phyloP scores from a whole-genome alignment of 2,797 vertebrate species.

The Erpetoichthys calabaricus region DNA sequence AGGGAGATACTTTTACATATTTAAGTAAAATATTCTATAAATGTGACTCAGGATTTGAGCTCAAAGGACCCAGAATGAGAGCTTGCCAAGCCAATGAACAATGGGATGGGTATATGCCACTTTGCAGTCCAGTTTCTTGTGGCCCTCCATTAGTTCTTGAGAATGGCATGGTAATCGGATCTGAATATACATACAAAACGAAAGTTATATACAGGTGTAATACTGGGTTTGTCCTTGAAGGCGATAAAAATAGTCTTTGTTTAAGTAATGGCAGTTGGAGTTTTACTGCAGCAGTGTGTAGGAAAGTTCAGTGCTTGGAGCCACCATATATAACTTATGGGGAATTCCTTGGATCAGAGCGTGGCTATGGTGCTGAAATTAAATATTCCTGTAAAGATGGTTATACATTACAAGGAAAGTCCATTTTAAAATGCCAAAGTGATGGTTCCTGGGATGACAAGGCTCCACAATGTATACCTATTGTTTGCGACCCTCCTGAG shows the following conservation, averaged over 20 bases:
- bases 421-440: conserved; percentile 49
- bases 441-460: conserved; percentile 71
- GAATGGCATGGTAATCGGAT: conserved; percentile 54
- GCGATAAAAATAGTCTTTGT: conserved; percentile 56
- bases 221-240: conserved; percentile 63
- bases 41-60: conserved; percentile 66
- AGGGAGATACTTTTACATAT: conserved; percentile 50
- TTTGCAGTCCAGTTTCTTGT: conserved; percentile 68
- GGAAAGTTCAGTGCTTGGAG: conserved; percentile 48
- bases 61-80: conserved; percentile 54
- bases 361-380: conserved; percentile 54
- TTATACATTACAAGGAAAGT: conserved; percentile 51
- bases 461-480: conserved; percentile 57
- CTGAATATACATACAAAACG: conserved; percentile 56
- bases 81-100: conserved; percentile 58
- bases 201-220: conserved; percentile 57
- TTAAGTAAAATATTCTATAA: conserved; percentile 52
- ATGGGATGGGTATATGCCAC: conserved; percentile 67
- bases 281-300: conserved; percentile 50
- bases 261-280: conserved; percentile 80
- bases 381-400: conserved; percentile 69
- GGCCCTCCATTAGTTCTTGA: conserved; percentile 47
- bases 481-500: conserved; percentile 72
- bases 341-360: conserved; percentile 50
- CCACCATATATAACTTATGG: conserved; percentile 53